These are phyloP conservation scores for Girardia tigrina DNA, from an alignment of 2,888 invertebrate genomes.

Conservation along the genomic window DNA sequence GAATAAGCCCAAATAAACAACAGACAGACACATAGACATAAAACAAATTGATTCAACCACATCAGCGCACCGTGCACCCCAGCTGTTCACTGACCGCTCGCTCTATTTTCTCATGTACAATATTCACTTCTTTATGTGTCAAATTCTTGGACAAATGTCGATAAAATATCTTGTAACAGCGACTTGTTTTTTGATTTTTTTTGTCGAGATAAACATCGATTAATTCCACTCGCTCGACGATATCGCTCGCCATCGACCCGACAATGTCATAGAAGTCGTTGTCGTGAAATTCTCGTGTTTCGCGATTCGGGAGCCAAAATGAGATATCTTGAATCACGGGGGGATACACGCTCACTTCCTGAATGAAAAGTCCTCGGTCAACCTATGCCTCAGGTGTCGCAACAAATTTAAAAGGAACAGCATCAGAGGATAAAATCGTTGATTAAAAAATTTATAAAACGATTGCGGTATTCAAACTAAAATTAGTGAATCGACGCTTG, in stretches of 20 bases:
- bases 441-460: not conserved
- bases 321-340: constrained; percentile 80
- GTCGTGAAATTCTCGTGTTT: constrained; percentile 39
- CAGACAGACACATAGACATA: too few relatives aligned
- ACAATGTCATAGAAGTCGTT: constrained; percentile 67
- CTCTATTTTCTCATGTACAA: constrained; percentile 14
- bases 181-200: constrained; percentile 66
- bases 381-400: too few relatives aligned
- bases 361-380: constrained; percentile 40
- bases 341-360: constrained; percentile 69
- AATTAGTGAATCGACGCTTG: too few relatives aligned
- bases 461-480: too few relatives aligned
- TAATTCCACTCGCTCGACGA: constrained; percentile 73
- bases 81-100: not conserved
- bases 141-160: constrained; percentile 39
- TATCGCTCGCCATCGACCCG: constrained; percentile 70
- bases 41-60: too few relatives aligned
- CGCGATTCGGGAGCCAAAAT: constrained; percentile 72
- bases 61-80: not conserved
- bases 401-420: too few relatives aligned
- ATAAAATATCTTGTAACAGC: constrained; percentile 57
- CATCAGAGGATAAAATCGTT: too few relatives aligned
- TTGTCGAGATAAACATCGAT: constrained; percentile 74
- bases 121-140: constrained; percentile 27
- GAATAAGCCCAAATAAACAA: too few relatives aligned